Base-by-base conservation (phyloP, 2,888 invertebrate genomes). In the Theretra japonica region DNA sequence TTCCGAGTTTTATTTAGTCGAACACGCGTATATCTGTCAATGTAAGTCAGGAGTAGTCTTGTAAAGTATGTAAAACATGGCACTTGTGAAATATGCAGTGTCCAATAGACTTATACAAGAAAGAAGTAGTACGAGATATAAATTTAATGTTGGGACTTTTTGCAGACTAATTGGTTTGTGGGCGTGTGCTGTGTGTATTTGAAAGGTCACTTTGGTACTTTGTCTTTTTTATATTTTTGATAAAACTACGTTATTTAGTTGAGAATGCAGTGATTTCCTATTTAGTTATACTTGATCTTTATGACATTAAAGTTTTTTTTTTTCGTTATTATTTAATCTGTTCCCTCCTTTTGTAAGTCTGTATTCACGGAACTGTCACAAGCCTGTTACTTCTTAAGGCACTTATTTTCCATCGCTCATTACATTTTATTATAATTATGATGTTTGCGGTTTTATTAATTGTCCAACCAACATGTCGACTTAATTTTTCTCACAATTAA, bases 51-150 rank as follows among this genome's bases (percentile, higher is more conserved):
- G 41, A 65, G 21, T 23, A 65, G 17, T 65, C 48, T 41, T 65
- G 65, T 65, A 65, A 48, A 25, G 23, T 65, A 23, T 65, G 48
- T 65, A 48, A 48, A 65, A 65, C 65, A 65, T 17, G 65, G 6
- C 65, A 65, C 5, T 65, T 23, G 17, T 65, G 17, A 65, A 65
- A 65, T 48, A 65, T 62, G 48, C 23, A 62, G 25, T 48, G 65
- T 65, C 41, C 65, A 48, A 48, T 65, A 48, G 11, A 33, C 33
- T 33, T 2, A 41, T 41, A 15, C 41, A 41, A 41, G 41, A 41
- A n/a, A 48, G 23, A 48, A 65, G 23, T 65, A 23, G 33, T 65
- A 21, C 33, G 19, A n/a, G 50, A 65, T 48, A 58, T 41, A 48
- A 25, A 4, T 23, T n/a, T 23, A 25, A 25, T 65, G 23, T 65